Base-by-base conservation (phyloP, 2,888 invertebrate species). In the Hofmannophila pseudospretella region DNA sequence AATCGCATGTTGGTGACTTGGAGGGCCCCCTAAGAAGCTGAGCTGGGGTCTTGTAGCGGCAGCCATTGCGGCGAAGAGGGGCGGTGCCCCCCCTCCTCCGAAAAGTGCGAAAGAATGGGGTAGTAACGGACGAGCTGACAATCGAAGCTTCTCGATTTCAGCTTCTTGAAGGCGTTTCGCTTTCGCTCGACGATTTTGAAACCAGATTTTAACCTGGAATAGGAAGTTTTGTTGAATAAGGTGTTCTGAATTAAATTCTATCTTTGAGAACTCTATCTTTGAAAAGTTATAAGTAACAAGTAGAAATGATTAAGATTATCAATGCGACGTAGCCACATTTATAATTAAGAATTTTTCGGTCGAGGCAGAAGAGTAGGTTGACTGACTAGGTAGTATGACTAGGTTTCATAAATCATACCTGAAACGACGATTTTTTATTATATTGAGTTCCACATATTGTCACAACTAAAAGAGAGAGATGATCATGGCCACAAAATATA, bases 121-220 rank as follows among this genome's bases (percentile, higher is more conserved):
- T 36, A 95, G 76, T 40, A 94, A 79, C 0, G 95, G 95, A 46
- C 94, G 87, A 3, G 94, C 94, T n/a, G 95, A 94, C 14, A 96
- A 88, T 57, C 96, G 90, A 36, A 96, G 84, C 71, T 97, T 96
- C 77, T 97, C 97, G 54, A 97, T 90, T 78, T 97, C 97, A 1
- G 97, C 98, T 68, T 99, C 98, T 84, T 98, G 97, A 3, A 98
- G 90, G 12, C 99, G 89, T 88, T 99, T 99, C 64, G 97, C 97
- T 85, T 99, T 99, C 50, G 98, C 98, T 32, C 96, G 89, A 1
- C 96, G 89, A 75, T 96, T 96, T 88, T 96, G 96, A 73, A 96
- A 96, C 96, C 96, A 96, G 66, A 96, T 96, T 88, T 96, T 96
- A 63, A 96, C 96, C 71, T 94, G 90, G 57, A 79, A 78, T 20